These are phyloP conservation scores for Rotaria socialis DNA, from an alignment of 2,888 invertebrate species.

Conservation along the genomic window DNA sequence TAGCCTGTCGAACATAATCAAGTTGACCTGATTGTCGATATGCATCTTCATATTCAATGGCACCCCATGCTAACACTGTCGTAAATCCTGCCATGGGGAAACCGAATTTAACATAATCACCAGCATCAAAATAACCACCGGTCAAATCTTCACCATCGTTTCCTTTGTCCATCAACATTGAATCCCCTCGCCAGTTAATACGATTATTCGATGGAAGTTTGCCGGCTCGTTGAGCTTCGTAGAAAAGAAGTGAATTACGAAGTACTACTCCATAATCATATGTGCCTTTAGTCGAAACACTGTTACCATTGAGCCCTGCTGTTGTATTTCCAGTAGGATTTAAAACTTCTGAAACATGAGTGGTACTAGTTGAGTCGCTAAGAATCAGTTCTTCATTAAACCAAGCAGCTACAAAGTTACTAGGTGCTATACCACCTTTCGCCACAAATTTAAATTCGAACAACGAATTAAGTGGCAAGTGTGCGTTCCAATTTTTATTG, in stretches of 20 bases:
- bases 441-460: background rate
- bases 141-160: conserved; percentile 53
- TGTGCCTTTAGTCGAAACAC: conserved; percentile 6
- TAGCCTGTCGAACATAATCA: conserved; percentile 51
- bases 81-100: conserved; percentile 52
- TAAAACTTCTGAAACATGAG: too few species aligned
- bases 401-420: background rate
- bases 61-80: conserved; percentile 52
- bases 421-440: background rate
- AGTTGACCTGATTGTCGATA: conserved; percentile 51
- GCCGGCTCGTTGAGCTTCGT: conserved; percentile 55
- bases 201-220: conserved; percentile 53
- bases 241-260: conserved; percentile 55
- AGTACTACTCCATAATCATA: conserved; percentile 53
- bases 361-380: background rate
- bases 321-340: background rate
- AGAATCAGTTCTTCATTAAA: background rate
- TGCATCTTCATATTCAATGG: conserved; percentile 51
- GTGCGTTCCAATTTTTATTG: background rate
- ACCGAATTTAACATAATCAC: conserved; percentile 53
- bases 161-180: conserved; percentile 53
- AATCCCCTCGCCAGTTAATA: conserved; percentile 54
- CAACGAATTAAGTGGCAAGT: background rate
- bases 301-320: background rate
- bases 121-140: conserved; percentile 56